Evolutionary conservation across 2,797 vertebrate genomes (phyloP), one percentile per base, ranked within the genome.

Genomic region (Fringilla coelebs): DNA sequence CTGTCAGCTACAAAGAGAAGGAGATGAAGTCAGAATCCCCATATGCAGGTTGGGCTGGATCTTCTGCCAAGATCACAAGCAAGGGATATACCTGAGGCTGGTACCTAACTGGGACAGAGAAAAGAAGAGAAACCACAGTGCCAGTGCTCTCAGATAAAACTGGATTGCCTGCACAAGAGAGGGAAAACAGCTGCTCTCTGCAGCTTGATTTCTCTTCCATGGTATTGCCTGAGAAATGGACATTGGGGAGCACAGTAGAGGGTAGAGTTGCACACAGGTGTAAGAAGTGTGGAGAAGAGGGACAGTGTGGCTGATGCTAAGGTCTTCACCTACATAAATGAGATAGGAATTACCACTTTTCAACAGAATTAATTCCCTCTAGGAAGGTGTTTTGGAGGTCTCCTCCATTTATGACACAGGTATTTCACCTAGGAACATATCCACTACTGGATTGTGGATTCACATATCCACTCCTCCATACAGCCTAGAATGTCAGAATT

Each of bases 31-130:
- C 68, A 74, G 49, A 74, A 54, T 68, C 11, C 31, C 17, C 4
- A 0, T 19, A 9, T 19, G 9, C 38, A 81, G 0, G 0, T 24
- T 40, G 49, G n/a, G 36, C 43, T 67, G 75, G 57, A 74, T 71
- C n/a, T 79, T 91, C 67, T 89, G 48, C 63, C 63, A 60, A 46
- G 32, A 43, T 36, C 63, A 48, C 13, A 73, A 61, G 20, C n/a
- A 48, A 89, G 17, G 24, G 20, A 2, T 14, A 11, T 41, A 25
- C 14, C 45, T 71, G 61, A 24, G 13, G 16, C 67, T 82, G 55
- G 48, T 41, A 49, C 32, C n/a, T 17, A 24, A 19, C 6, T 57
- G 48, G n/a, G 54, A 61, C 40, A 68, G 55, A 55, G 18, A 41
- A 31, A 75, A 65, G 29, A 68, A 75, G 18, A 9, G 43, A 61